These are phyloP conservation scores for Indicator indicator DNA, from an alignment of 2,113 vertebrate genomes.

Conservation along the genomic window DNA sequence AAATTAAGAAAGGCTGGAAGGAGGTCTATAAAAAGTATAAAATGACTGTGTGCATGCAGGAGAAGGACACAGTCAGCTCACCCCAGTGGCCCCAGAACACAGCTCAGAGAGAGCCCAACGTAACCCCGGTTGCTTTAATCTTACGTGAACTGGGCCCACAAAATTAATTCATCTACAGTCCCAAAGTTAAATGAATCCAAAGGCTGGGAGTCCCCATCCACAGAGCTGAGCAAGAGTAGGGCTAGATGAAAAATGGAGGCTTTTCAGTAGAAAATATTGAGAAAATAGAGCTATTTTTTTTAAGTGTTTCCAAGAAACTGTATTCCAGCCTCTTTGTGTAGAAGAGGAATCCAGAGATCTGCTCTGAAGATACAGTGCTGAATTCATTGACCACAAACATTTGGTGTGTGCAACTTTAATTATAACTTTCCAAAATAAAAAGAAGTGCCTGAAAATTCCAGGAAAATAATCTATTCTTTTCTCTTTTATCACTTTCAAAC, in stretches of 20 bases:
- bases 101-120: neutral
- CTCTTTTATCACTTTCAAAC: neutral
- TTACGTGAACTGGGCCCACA: neutral
- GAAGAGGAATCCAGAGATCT: constrained; percentile 58
- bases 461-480: constrained; percentile 2
- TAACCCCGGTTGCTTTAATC: neutral
- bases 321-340: neutral
- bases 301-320: constrained; percentile 19
- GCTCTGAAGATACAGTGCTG: constrained; percentile 15
- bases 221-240: neutral
- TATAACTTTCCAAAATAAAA: constrained; percentile 42
- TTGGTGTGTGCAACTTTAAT: constrained; percentile 33
- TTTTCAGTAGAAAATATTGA: constrained; percentile 13
- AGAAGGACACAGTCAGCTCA: neutral
- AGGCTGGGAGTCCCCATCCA: neutral
- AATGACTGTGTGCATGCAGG: neutral
- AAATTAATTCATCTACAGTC: neutral
- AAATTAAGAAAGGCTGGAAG: neutral
- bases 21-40: neutral
- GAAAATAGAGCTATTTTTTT: constrained; percentile 8
- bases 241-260: neutral
- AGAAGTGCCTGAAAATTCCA: neutral
- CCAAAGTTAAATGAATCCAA: neutral
- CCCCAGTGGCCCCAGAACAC: neutral
- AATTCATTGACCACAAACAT: constrained; percentile 58